phyloP scores from a whole-genome alignment of 2,113 vertebrate species.

The Gasterosteus aculeatus region DNA sequence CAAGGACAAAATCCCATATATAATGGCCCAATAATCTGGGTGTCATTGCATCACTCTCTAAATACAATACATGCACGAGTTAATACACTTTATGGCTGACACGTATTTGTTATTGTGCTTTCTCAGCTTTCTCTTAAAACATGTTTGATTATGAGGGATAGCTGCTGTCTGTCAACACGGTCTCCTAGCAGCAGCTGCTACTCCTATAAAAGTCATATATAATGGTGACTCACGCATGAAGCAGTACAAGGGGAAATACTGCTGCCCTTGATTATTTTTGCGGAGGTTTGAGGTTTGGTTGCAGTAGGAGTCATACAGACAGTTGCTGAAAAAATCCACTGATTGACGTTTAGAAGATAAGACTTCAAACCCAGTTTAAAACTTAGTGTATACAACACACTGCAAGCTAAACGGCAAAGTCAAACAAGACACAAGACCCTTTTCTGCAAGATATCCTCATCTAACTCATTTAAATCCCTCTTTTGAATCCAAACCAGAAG shows the following conservation, averaged over 20 bases:
- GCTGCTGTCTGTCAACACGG: neutral
- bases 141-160: constrained; percentile 4
- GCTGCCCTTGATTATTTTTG: neutral
- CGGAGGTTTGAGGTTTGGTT: neutral
- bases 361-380: neutral
- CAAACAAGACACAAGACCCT: neutral
- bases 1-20: neutral
- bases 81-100: neutral
- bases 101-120: neutral
- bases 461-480: neutral
- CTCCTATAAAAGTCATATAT: neutral
- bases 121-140: neutral
- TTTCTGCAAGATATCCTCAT: neutral
- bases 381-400: neutral
- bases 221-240: neutral
- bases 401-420: neutral
- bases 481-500: neutral
- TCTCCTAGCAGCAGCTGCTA: neutral
- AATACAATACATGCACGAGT: neutral
- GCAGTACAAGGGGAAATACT: neutral
- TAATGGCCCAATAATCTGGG: neutral
- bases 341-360: neutral
- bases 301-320: neutral
- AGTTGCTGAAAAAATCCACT: neutral
- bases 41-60: neutral